Base-by-base conservation (phyloP, 53 echinoderm and acorn worm species). In the Holothuria leucospilota region DNA sequence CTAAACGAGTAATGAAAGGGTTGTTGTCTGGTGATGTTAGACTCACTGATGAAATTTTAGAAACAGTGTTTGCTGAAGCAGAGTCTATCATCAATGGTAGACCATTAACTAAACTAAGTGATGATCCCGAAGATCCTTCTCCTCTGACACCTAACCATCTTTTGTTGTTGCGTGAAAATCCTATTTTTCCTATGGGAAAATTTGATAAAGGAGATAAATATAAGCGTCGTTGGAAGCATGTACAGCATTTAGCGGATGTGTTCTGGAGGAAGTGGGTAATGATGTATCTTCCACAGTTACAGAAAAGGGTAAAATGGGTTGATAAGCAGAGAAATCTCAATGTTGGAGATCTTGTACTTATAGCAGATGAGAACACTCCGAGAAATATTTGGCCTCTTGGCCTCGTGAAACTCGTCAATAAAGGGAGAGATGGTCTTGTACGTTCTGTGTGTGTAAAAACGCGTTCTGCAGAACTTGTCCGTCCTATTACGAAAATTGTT, bases 381-480 rank as follows among this genome's bases (percentile, higher is more conserved):
- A 87, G 87, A 29, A 87, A 87, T 27, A 29, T 78, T 29, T 87
- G 87, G 87, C 79, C 87, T 21, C 38, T 87, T 15, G 87, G 77
- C 29, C 29, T 63, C 29, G 77, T 86, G 25, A 77, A 63, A 26
- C 51, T 61, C 16, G 62, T 77, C 1, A 77, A 21, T 20, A 21
- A 38, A 51, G 87, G 78, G 27, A 77, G 87, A 78, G 87, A 86
- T 77, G 78, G 87, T 49, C 21, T 86, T 40, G 78, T 86, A 24
- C 72, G 78, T 29, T 77, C 87, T 28, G 78, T 77, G 6, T 64
- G 40, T 62, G 56, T 67, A 29, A 20, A 67, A 67, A 67, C 34
- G 28, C 27, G 68, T 34, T 29, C 27, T 6, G 34, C 68, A 29
- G 68, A 29, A 34, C 27, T 67, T 29, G 68, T 67, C 68, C 27